Evolutionary conservation across 2,888 invertebrate species (phyloP).

Genomic region (Tipula confusa): DNA sequence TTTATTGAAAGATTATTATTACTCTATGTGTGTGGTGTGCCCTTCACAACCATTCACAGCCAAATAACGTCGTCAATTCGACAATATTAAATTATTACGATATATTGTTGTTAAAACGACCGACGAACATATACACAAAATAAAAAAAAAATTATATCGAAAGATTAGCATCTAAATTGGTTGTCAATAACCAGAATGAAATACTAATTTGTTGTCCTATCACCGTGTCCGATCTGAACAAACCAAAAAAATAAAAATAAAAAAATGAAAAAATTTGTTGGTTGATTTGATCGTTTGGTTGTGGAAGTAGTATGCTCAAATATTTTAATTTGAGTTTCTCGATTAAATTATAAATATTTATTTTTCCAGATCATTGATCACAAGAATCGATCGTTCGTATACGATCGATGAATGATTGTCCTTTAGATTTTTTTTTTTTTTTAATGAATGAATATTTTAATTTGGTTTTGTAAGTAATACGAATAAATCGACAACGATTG

Average conservation of each 20-base stretch:
- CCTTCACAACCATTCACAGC: not conserved
- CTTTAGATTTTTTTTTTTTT: not conserved
- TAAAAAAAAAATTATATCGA: not conserved
- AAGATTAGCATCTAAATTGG: constrained; percentile 28
- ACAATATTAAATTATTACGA: not conserved
- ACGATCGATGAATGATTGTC: not conserved
- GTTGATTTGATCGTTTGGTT: not conserved
- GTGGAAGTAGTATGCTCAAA: not conserved
- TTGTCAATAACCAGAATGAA: constrained; percentile 27
- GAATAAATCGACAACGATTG: too few relatives aligned
- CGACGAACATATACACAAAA: not conserved
- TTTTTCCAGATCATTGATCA: constrained; percentile 20
- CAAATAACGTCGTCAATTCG: not conserved
- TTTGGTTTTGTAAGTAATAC: not conserved
- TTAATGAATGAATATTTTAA: not conserved
- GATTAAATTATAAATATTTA: not conserved
- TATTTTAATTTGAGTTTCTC: constrained; percentile 4
- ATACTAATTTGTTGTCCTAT: constrained; percentile 28
- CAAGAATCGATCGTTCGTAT: not conserved
- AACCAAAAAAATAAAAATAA: too few relatives aligned
- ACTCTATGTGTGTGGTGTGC: not conserved
- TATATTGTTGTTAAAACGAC: not conserved
- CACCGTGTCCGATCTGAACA: constrained; percentile 21
- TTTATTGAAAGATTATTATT: too few relatives aligned
- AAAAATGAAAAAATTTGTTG: not conserved